Percentiles rank a stretch among this genome's conserved stretches.
Conservation (phyloP, 2,888 invertebrate genomes). For the Caenorhabditis sp. region DNA sequence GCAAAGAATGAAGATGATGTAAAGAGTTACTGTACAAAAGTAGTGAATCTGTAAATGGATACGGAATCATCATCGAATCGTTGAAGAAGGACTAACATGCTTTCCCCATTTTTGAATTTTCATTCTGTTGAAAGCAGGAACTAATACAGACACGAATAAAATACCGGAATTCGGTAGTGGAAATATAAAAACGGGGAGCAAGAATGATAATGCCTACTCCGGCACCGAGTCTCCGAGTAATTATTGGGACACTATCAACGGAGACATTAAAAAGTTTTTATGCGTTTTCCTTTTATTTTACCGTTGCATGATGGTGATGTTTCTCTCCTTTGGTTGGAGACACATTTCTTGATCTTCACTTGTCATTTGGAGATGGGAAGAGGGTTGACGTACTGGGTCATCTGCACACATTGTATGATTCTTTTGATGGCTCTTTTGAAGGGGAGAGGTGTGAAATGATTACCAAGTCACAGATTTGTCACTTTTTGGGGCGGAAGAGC, state of each 20-base stretch:
- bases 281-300: slow-evolving; percentile 52
- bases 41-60: slow-evolving; percentile 72
- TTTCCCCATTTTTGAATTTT: slow-evolving; percentile 52
- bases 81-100: slow-evolving; percentile 23
- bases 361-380: slow-evolving; percentile 22
- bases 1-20: slow-evolving; percentile 77
- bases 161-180: slow-evolving; percentile 43
- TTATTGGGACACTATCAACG: slow-evolving; percentile 44
- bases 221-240: slow-evolving; percentile 44
- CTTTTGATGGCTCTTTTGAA: slow-evolving; percentile 22
- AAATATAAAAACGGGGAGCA: slow-evolving; percentile 27
- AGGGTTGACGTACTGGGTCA: slow-evolving; percentile 16
- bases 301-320: slow-evolving; percentile 60
- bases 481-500: slow-evolving; percentile 8
- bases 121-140: slow-evolving; percentile 38
- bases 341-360: slow-evolving; percentile 47
- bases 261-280: slow-evolving; percentile 54
- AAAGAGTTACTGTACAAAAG: slow-evolving; percentile 72
- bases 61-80: neutral
- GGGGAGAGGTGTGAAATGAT: slow-evolving; percentile 44
- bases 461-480: slow-evolving; percentile 41
- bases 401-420: slow-evolving; percentile 32
- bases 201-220: slow-evolving; percentile 57
- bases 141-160: neutral
- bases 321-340: slow-evolving; percentile 18